These are phyloP conservation scores for Euclidia mi DNA, from an alignment of 2,888 invertebrate genomes.

Conservation along the genomic window DNA sequence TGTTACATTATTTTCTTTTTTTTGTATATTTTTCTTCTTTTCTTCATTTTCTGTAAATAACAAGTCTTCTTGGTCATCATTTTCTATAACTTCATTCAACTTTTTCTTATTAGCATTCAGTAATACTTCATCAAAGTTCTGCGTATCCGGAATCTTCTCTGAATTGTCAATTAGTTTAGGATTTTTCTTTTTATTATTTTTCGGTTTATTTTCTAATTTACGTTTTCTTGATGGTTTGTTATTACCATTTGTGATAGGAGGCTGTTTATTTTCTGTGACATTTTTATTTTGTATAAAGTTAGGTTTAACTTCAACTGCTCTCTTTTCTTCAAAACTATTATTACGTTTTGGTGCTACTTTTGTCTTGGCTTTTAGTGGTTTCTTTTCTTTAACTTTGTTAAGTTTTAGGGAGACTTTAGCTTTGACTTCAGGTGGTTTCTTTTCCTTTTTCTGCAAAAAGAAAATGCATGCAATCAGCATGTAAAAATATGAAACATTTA, in stretches of 20 bases:
- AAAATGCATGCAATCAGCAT: neutral
- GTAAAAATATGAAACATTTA: no score
- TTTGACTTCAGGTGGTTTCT: neutral
- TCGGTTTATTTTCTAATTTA: conserved; percentile 31
- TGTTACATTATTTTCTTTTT: conserved; percentile 23
- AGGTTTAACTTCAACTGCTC: neutral
- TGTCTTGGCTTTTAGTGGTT: neutral
- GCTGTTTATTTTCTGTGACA: conserved; percentile 29
- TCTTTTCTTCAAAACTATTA: conserved; percentile 20
- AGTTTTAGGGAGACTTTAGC: conserved; percentile 7
- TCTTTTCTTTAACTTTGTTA: conserved; percentile 13
- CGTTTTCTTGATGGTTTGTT: conserved; percentile 32
- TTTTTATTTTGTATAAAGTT: conserved; percentile 24
- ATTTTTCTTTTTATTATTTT: conserved; percentile 37
- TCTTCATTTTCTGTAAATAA: conserved; percentile 56
- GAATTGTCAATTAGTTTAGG: conserved; percentile 32
- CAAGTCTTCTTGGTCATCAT: conserved; percentile 65
- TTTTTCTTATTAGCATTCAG: conserved; percentile 74
- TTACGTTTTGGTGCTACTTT: neutral
- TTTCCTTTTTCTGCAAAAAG: conserved; percentile 7
- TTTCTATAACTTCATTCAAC: conserved; percentile 64
- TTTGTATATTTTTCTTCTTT: conserved; percentile 38
- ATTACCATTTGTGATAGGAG: conserved; percentile 20
- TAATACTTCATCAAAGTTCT: conserved; percentile 70
- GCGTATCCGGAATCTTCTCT: conserved; percentile 59